These are phyloP conservation scores for Daubentonia madagascariensis DNA, from an alignment of 2,113 vertebrate species.

Conservation along the genomic window DNA sequence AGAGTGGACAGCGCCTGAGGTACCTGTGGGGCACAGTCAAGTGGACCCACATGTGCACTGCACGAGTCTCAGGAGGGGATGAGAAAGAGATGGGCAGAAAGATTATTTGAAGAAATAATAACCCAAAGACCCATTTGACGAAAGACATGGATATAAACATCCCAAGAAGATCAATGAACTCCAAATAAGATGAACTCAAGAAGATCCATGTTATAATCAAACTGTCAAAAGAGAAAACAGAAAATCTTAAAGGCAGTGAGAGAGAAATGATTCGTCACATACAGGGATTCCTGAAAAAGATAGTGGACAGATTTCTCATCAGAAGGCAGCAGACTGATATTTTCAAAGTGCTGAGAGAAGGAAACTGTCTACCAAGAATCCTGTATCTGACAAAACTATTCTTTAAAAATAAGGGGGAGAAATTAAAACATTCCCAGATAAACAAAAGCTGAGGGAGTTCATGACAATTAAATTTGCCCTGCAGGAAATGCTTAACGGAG, in stretches of 20 bases:
- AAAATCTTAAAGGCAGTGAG: background rate
- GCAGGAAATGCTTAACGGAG: too few relatives aligned
- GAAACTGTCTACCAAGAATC: background rate
- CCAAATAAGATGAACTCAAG: background rate
- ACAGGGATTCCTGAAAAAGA: too few relatives aligned
- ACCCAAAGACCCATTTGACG: background rate
- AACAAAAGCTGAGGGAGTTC: background rate
- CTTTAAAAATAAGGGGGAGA: background rate
- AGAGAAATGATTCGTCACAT: background rate
- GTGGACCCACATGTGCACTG: background rate
- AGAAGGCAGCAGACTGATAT: background rate
- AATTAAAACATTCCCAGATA: background rate
- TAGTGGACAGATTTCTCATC: background rate
- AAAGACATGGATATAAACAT: background rate
- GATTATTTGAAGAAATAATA: background rate
- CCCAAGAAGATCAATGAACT: background rate
- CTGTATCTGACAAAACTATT: background rate
- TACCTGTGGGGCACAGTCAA: background rate
- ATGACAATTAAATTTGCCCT: background rate
- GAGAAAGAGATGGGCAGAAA: background rate
- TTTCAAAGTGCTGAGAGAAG: background rate
- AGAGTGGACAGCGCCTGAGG: background rate
- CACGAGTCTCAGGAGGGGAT: background rate
- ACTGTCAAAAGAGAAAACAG: background rate
- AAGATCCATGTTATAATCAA: too few relatives aligned